Evolutionary conservation across 2,888 invertebrate genomes (phyloP).

Genomic region (Eupithecia inturbata): DNA sequence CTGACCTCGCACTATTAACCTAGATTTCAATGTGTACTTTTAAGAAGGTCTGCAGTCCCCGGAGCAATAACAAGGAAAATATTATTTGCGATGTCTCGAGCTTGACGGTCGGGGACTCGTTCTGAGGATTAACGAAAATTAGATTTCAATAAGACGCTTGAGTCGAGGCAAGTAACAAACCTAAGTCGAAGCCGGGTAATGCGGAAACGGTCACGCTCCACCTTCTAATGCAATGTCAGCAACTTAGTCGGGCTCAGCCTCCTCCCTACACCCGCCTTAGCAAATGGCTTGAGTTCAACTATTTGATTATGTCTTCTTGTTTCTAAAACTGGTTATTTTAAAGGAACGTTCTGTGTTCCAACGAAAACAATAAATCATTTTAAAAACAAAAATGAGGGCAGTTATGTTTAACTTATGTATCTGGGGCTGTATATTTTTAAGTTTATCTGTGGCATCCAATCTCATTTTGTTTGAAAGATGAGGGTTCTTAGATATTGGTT

Average conservation of each 20-base stretch:
- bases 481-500: not conserved
- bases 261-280: conserved; percentile 39
- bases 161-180: conserved; percentile 71
- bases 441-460: not conserved
- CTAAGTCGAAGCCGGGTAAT: conserved; percentile 72
- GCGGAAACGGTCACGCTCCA: conserved; percentile 75
- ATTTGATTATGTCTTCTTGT: conserved; percentile 5
- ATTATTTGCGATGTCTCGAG: conserved; percentile 67
- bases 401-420: not conserved
- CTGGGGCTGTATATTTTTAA: not conserved
- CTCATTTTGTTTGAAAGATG: not conserved
- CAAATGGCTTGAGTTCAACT: conserved; percentile 16
- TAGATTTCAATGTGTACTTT: conserved; percentile 44
- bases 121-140: conserved; percentile 80
- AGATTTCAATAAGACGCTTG: conserved; percentile 83
- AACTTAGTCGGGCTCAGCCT: conserved; percentile 42
- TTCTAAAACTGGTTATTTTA: conserved; percentile 14
- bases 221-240: conserved; percentile 75
- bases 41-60: conserved; percentile 54
- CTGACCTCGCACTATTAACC: conserved; percentile 47
- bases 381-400: not conserved
- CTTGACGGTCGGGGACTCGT: conserved; percentile 61
- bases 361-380: not conserved
- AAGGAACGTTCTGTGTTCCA: not conserved
- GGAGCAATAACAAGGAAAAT: conserved; percentile 66